phyloP scores from a whole-genome alignment of 2,113 vertebrate species.

The Hippocampus barbouri region DNA sequence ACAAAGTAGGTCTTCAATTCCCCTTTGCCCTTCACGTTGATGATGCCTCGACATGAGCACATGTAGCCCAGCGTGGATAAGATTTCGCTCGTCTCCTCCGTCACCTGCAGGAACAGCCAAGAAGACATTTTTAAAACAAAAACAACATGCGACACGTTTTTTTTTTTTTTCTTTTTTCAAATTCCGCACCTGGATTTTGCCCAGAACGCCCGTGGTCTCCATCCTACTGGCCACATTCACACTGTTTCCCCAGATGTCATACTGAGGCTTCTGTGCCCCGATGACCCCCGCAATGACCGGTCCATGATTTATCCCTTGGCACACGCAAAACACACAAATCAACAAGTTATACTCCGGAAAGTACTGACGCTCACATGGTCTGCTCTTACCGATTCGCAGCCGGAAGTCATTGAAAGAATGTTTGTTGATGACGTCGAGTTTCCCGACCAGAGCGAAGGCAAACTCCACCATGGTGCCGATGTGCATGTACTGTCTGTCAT shows the following conservation, averaged over 20 bases:
- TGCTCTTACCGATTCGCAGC: conserved; percentile 84
- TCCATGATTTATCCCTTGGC: conserved; percentile 90
- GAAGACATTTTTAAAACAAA: background rate
- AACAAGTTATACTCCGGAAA: background rate
- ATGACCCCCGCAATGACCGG: conserved; percentile 97
- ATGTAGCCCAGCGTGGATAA: conserved; percentile 87
- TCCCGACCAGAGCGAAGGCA: conserved; percentile 90
- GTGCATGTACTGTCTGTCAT: conserved; percentile 93
- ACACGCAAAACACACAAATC: conserved; percentile 3
- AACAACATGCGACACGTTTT: too few relatives aligned
- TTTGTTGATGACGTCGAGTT: conserved; percentile 95
- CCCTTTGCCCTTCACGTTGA: conserved; percentile 98
- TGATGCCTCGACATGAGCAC: conserved; percentile 92
- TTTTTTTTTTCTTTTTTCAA: too few relatives aligned
- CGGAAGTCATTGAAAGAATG: conserved; percentile 98
- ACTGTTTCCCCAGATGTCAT: conserved; percentile 98
- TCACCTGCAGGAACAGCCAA: conserved; percentile 69
- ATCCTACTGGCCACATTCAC: conserved; percentile 97
- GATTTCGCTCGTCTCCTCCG: conserved; percentile 85
- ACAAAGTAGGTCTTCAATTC: conserved; percentile 96
- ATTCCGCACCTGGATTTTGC: conserved; percentile 89
- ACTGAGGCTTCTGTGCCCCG: conserved; percentile 95
- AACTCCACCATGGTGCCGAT: conserved; percentile 98
- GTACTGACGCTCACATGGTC: background rate
- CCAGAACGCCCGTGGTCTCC: conserved; percentile 95